Evolutionary conservation across 2,888 invertebrate species (phyloP), one percentile per base, ranked within the genome.

Genomic region (Ectemnius cavifrons): DNA sequence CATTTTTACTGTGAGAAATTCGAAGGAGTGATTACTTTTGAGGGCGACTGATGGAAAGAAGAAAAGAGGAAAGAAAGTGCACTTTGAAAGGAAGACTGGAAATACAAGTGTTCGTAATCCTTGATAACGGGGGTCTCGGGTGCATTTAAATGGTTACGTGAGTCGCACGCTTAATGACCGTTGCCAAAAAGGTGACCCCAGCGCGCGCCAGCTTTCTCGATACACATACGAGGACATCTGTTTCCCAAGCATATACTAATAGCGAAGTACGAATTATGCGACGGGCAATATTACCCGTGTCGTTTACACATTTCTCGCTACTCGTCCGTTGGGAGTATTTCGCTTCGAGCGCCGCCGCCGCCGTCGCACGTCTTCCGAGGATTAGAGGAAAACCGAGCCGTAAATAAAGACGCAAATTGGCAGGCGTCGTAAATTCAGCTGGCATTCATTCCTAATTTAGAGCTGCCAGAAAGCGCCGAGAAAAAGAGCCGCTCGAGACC

Each of bases 401-500:
- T 72, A 79, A 82, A 81, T 78, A 79, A 79, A 76, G 66, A 78
- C 78, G 81, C 77, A 81, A 84, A 86, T 84, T 79, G 87, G 77
- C 75, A 76, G 74, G 73, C 71, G 81, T 81, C 85, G 85, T 87
- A 86, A 87, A 87, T 88, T 82, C 79, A 67, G 71, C 68, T 67
- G 79, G 85, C 86, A 85, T 85, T 87, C 84, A 86, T 88, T 87
- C 84, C 85, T 84, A 85, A 87, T 87, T 88, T 87, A 88, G 87
- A 84, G 57, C 49, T 59, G 46, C 5, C 52, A 16, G 52, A 52
- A 52, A 52, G n/a, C 52, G 52, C 16, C 64, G 8, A 28, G 16
- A 45, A 37, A 52, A 71, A 62, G 45, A 60, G 62, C n/a, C 16
- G 63, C 20, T 14, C 11, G 45, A 69, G 37, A 37, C 28, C 56